Conservation (phyloP, 1,140 invertebrate species). For the Drosophila nigromelanica region DNA sequence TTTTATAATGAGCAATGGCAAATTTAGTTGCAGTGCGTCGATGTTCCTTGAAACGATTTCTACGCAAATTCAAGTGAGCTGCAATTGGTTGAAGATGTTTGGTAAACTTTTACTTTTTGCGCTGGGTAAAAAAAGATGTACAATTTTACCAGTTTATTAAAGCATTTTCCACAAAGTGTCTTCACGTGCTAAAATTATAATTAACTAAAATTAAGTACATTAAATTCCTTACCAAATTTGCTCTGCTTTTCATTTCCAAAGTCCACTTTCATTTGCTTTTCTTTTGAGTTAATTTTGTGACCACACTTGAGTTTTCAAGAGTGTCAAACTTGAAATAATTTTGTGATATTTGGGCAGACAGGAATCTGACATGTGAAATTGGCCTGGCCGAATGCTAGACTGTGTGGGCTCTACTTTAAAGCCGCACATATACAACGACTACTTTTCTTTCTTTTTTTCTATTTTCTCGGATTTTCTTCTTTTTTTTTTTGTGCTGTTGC, state of each 20-base stretch:
- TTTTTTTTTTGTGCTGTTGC: slow-evolving; percentile 12
- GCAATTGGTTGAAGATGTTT: neutral
- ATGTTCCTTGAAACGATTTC: neutral
- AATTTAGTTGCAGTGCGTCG: slow-evolving; percentile 17
- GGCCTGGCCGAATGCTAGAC: slow-evolving; percentile 5
- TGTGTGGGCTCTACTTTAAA: slow-evolving; percentile 3
- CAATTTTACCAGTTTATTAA: too few relatives aligned
- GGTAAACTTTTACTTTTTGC: too few relatives aligned
- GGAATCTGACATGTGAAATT: slow-evolving; percentile 29
- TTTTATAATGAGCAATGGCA: slow-evolving; percentile 59
- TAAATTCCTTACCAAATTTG: too few relatives aligned
- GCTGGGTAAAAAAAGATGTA: too few relatives aligned
- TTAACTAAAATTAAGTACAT: too few relatives aligned
- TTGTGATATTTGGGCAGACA: slow-evolving; percentile 21
- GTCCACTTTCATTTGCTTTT: neutral
- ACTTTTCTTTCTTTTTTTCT: slow-evolving; percentile 3
- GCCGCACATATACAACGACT: slow-evolving; percentile 11
- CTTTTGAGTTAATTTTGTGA: slow-evolving; percentile 19
- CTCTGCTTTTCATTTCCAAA: neutral
- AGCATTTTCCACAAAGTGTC: too few relatives aligned
- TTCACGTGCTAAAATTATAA: too few relatives aligned
- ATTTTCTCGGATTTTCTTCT: neutral
- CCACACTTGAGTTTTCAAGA: slow-evolving; percentile 21
- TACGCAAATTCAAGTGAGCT: slow-evolving; percentile 1
- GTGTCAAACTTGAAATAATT: slow-evolving; percentile 39